Base-by-base conservation (phyloP, 2,113 vertebrate genomes). In the Malurus melanocephalus region DNA sequence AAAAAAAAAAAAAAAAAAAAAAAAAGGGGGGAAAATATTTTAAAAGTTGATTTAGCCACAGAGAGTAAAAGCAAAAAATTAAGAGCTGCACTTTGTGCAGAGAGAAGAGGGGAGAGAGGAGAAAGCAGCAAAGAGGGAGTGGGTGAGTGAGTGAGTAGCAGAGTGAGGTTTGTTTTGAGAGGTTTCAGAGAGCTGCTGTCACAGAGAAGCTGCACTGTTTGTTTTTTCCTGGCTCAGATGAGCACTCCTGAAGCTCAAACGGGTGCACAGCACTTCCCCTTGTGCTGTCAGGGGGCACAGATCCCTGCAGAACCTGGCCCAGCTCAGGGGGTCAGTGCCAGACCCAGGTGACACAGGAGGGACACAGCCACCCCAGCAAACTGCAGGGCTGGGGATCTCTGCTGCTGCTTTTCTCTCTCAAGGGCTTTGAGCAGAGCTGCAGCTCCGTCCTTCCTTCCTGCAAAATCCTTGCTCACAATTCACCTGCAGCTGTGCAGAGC, bases 351-450 rank as follows among this genome's bases (percentile, higher is more conserved):
- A 24, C 55, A 14, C 45, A 2, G 35, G n/a, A 38, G 60, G 42
- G 52, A 15, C 43, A 57, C 1, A 0, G 15, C 28, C 10, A 7
- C 33, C 27, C 21, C 2, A 14, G 2, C 2, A 32, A 32, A 32
- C 14, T 10, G 3, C 2, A 0, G 43, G 5, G 3, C 3, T 24
- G 9, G 28, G 45, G 2, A 2, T 12, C 33, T 49, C 9, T 10
- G 53, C 53, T 40, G 20, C 23, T 60, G 28, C 43, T 77, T 22
- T 80, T 52, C 28, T 35, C 45, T 40, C 61, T 45, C 13, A 40
- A 24, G 51, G 5, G 4, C 32, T 43, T 14, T 2, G 45, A 17
- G 1, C 2, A 74, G 26, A 62, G 35, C 77, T 66, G 17, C 2
- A 32, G 78, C 3, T 7, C 8, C 7, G 24, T 18, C 43, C 65